phyloP scores from a whole-genome alignment of 2,888 invertebrate species.

The Choristoneura rosaceana region DNA sequence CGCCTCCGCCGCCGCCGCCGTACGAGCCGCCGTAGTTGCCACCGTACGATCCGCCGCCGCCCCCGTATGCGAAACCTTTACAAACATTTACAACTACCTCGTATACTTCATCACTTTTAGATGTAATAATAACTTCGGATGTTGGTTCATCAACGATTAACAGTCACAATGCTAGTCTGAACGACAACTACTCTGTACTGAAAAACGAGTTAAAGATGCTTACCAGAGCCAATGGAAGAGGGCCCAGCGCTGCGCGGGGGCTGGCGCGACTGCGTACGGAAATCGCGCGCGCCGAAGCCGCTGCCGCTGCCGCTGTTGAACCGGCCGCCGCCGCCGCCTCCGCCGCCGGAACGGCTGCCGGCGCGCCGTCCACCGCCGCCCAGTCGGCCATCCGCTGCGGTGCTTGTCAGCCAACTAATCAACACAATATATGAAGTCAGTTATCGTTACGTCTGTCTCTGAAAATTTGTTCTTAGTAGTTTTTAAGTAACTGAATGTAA shows the following conservation, averaged over 20 bases:
- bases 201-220: slow-evolving; percentile 35
- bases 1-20: slow-evolving; percentile 76
- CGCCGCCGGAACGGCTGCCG: slow-evolving; percentile 85
- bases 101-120: not conserved
- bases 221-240: slow-evolving; percentile 67
- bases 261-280: slow-evolving; percentile 76
- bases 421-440: not conserved
- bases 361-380: slow-evolving; percentile 87
- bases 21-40: slow-evolving; percentile 80
- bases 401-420: slow-evolving; percentile 84
- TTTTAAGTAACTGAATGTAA: no score
- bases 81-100: not conserved
- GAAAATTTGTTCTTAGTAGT: no score
- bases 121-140: not conserved
- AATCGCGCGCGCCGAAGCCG: slow-evolving; percentile 82
- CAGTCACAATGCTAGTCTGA: no score
- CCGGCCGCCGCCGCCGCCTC: slow-evolving; percentile 84
- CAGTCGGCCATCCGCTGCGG: slow-evolving; percentile 89
- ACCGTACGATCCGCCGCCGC: slow-evolving; percentile 73
- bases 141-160: not conserved
- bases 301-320: slow-evolving; percentile 60
- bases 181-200: not conserved
- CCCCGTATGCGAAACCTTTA: slow-evolving; percentile 73
- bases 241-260: slow-evolving; percentile 75
- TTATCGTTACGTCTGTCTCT: not conserved